phyloP scores from a whole-genome alignment of 2,797 vertebrate genomes.

The Lacerta bilineata region DNA sequence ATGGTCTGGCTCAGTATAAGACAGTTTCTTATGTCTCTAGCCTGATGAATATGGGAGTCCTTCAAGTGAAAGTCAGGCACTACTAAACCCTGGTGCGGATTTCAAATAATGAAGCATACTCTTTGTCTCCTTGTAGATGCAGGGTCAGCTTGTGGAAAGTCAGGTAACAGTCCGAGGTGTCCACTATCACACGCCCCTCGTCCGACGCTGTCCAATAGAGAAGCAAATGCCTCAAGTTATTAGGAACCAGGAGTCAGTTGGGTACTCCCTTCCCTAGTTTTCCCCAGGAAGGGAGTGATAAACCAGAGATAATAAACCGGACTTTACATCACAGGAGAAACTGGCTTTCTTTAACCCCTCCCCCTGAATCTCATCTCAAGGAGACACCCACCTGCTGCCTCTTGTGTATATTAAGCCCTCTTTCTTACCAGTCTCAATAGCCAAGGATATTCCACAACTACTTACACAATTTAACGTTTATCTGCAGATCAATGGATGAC shows the following conservation, averaged over 20 bases:
- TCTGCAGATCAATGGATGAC: conserved; percentile 86
- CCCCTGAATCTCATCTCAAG: neutral
- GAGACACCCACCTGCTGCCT: neutral
- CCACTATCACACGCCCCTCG: conserved; percentile 78
- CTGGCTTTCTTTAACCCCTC: neutral
- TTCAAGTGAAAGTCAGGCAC: too few relatives aligned
- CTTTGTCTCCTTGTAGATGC: conserved; percentile 85
- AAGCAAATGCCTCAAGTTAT: accelerated
- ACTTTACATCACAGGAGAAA: neutral
- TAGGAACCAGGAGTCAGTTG: neutral
- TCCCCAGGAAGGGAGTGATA: neutral
- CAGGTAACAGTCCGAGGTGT: conserved; percentile 86
- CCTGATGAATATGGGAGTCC: neutral
- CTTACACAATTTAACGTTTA: conserved; percentile 87
- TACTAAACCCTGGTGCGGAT: accelerated
- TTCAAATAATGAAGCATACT: conserved; percentile 76
- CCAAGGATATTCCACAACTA: conserved; percentile 24
- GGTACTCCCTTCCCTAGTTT: too few relatives aligned
- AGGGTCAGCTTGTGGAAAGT: conserved; percentile 86
- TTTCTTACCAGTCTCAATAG: too few relatives aligned
- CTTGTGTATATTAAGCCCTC: neutral
- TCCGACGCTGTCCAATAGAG: conserved; percentile 78
- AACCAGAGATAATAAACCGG: neutral
- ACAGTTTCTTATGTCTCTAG: too few relatives aligned
- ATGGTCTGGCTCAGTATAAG: too few relatives aligned